A percentile compares a stretch with the other conserved stretches of the same genome.
Conservation (phyloP, 2,888 invertebrate species). For the Aphidius colemani region DNA sequence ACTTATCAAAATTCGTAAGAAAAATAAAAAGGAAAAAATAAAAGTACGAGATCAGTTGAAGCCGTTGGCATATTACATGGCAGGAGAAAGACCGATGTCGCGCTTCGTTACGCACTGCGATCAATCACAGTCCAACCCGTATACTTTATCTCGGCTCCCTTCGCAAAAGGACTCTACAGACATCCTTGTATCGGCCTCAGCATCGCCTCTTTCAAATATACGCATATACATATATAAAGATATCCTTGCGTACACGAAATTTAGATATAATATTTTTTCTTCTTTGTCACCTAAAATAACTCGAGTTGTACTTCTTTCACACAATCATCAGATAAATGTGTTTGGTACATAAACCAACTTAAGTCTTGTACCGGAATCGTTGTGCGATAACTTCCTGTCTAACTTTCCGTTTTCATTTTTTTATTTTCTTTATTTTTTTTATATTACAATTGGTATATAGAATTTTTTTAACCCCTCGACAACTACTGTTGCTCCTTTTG, state of each 20-base stretch:
- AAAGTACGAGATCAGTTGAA: conserved; percentile 21
- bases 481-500: not conserved
- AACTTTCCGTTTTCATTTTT: conserved; percentile 14
- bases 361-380: conserved; percentile 12
- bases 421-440: conserved; percentile 7
- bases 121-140: conserved; percentile 37
- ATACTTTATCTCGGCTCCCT: not conserved
- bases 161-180: not conserved
- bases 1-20: not conserved
- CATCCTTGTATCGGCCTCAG: no score
- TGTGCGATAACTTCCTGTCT: conserved; percentile 18
- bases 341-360: conserved; percentile 1
- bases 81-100: conserved; percentile 34
- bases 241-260: no score
- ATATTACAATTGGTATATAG: conserved; percentile 3
- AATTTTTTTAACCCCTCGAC: conserved; percentile 5
- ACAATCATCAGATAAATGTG: conserved; percentile 13
- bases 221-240: no score
- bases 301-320: conserved; percentile 7
- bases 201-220: no score
- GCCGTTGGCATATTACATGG: not conserved
- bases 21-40: not conserved
- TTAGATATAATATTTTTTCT: no score
- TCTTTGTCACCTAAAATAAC: not conserved
- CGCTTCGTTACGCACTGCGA: conserved; percentile 39